phyloP scores from a whole-genome alignment of 2,888 invertebrate genomes.

The Drosophila antonietae region DNA sequence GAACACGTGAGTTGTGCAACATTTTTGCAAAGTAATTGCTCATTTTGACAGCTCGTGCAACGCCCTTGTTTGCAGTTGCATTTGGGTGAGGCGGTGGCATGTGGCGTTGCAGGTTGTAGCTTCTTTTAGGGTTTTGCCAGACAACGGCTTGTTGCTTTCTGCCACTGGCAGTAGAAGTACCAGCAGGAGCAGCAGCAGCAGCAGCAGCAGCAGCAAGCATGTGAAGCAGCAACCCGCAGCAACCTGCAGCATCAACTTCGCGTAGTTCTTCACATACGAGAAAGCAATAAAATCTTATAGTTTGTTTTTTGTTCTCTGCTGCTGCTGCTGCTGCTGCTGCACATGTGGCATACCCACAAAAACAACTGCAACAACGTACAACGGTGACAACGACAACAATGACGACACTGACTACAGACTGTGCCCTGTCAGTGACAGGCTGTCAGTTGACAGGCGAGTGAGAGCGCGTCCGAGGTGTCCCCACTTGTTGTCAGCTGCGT shows the following conservation, averaged over 20 bases:
- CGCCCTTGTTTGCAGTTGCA: conserved; percentile 74
- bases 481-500: conserved; percentile 66
- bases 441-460: conserved; percentile 55
- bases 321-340: conserved; percentile 34
- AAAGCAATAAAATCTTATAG: conserved; percentile 78
- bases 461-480: conserved; percentile 50
- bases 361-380: conserved; percentile 37
- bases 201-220: conserved; percentile 34
- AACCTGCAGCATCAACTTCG: conserved; percentile 54
- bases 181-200: conserved; percentile 45
- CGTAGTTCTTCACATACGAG: conserved; percentile 70
- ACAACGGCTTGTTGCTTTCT: conserved; percentile 73
- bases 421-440: conserved; percentile 71
- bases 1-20: conserved; percentile 76
- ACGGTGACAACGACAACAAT: conserved; percentile 76
- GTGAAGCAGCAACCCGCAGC: conserved; percentile 49
- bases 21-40: conserved; percentile 80
- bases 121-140: conserved; percentile 50
- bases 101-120: conserved; percentile 28
- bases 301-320: conserved; percentile 65
- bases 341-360: conserved; percentile 62
- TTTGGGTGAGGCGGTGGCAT: not conserved
- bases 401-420: conserved; percentile 74
- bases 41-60: conserved; percentile 80
- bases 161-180: conserved; percentile 46